Evolutionary conservation across 2,113 vertebrate species (phyloP).

Genomic region (Dasypus novemcinctus): DNA sequence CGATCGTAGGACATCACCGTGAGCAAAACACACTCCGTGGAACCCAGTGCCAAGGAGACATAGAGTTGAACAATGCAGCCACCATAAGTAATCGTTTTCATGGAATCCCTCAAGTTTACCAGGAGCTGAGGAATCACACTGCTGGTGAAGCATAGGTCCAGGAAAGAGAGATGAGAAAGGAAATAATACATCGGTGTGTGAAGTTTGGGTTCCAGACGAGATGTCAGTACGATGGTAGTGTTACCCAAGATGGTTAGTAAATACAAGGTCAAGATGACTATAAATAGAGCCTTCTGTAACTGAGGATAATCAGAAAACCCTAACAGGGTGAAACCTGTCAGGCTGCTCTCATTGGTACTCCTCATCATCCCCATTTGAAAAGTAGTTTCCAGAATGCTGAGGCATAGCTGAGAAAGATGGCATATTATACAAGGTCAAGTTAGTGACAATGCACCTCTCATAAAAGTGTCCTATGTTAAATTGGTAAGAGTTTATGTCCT

Average conservation of each 20-base stretch:
- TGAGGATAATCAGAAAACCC: slow-evolving; percentile 40
- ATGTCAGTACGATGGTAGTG: neutral
- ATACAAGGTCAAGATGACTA: neutral
- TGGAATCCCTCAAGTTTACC: neutral
- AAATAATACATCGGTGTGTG: slow-evolving; percentile 51
- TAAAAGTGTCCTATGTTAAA: neutral
- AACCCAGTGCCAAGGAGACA: neutral
- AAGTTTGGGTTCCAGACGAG: neutral
- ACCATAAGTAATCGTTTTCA: neutral
- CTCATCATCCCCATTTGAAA: neutral
- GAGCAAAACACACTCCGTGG: slow-evolving; percentile 24
- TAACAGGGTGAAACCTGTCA: slow-evolving; percentile 7
- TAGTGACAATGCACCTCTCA: neutral
- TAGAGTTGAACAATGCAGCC: slow-evolving; percentile 50
- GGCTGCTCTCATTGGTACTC: neutral
- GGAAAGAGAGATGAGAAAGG: slow-evolving; percentile 49
- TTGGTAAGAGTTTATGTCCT: neutral
- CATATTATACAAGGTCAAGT: no score
- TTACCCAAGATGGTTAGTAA: slow-evolving; percentile 42
- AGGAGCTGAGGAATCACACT: neutral
- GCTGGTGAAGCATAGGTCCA: slow-evolving; percentile 12
- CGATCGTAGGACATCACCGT: slow-evolving; percentile 81
- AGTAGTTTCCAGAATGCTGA: neutral
- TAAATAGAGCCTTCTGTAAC: neutral
- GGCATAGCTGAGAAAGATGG: neutral